Evolutionary conservation across 2,797 vertebrate species (phyloP), one percentile per base, ranked within the genome.

Genomic region (Catamblyrhynchus diadema): DNA sequence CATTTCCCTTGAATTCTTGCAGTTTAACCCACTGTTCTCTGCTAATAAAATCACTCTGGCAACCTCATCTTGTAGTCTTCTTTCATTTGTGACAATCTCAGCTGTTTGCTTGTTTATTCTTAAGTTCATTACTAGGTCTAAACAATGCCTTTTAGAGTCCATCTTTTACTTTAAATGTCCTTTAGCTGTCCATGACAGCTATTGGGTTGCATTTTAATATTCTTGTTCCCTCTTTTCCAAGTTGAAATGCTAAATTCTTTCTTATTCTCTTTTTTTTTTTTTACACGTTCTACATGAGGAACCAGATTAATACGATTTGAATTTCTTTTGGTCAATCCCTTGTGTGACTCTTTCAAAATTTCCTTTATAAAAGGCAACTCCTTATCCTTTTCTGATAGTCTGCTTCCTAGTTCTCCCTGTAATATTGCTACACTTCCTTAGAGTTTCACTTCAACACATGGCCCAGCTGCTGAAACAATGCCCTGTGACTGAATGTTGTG

Each of bases 321-420:
- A 84, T 89, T 94, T 94, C 56, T 89, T 93, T 80, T 71, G 56
- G 64, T 53, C 39, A 45, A 35, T 88, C 24, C 21, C 18, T 39
- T 27, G 14, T 27, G 27, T 57, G 14, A 28, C 48, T 80, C 45
- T 84, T 67, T 89, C 48, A 85, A 94, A 82, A 82, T 89, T 93
- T 90, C 90, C 92, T 71, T 87, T 20, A 74, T 60, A 74, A 90
- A 93, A 77, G 95, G 71, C 92, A 95, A 71, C 78, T 95, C 86
- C 94, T 95, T 94, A 95, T 93, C 81, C 71, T 93, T 94, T 94
- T 57, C 64, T 85, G 60, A 79, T 90, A 90, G 87, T 90, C 83
- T 79, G 48, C 60, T 94, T 94, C 94, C 74, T 82, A 92, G 62
- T 88, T 94, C 78, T 79, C 57, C 24, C 44, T 79, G 88, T 72